These are phyloP conservation scores for Thomomys bottae DNA, from an alignment of 2,113 vertebrate species.

Conservation along the genomic window DNA sequence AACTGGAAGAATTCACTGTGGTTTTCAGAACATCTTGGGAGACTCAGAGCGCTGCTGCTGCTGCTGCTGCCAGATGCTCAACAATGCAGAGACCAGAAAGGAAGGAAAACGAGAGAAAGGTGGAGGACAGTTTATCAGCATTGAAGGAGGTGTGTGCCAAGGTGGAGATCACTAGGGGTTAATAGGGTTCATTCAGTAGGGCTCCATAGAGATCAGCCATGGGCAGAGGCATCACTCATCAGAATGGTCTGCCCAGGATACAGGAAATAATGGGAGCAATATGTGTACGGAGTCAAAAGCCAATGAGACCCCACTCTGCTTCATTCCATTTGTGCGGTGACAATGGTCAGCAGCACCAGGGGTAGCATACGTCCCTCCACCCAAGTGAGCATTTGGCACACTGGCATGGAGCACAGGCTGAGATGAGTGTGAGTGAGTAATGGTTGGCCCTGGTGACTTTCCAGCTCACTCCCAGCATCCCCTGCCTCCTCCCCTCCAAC, in stretches of 20 bases:
- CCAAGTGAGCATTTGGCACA: accelerated
- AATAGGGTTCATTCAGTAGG: too few species aligned
- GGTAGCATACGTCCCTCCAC: too few species aligned
- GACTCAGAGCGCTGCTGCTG: neutral
- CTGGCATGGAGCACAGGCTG: too few species aligned
- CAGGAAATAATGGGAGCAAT: neutral
- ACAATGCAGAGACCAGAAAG: neutral
- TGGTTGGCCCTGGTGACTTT: neutral
- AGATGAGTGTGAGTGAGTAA: neutral
- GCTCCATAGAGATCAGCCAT: too few species aligned
- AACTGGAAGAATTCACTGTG: neutral
- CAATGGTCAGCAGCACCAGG: neutral
- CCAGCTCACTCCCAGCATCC: neutral
- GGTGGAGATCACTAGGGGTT: accelerated
- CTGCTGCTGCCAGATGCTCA: neutral
- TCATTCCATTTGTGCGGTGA: neutral
- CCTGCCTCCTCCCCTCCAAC: too few species aligned
- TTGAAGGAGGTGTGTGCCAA: neutral
- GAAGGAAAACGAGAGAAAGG: neutral
- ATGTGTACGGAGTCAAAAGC: neutral
- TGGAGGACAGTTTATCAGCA: neutral
- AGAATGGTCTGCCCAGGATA: neutral
- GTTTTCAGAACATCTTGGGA: neutral
- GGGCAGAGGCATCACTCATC: too few species aligned
- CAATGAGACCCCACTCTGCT: neutral